Evolutionary conservation across 2,888 invertebrate species (phyloP), one percentile per base, ranked within the genome.

Genomic region (Archaeoteleia sp.): DNA sequence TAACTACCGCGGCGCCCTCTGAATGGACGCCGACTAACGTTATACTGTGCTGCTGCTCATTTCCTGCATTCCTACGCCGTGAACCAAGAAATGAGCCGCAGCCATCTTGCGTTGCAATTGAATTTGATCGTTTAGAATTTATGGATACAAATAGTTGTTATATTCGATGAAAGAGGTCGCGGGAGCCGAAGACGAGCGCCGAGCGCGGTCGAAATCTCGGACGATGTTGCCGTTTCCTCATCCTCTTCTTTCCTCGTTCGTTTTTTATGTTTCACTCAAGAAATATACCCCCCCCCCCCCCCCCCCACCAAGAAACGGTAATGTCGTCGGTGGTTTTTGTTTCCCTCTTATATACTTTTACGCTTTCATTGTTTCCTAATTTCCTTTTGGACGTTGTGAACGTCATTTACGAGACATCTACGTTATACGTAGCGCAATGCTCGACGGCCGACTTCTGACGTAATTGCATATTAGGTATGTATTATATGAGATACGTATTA

Each of bases 81-180:
- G 54, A 29, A 30, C 62, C 66, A 73, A 78, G 79, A 80, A 82
- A 78, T 80, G 80, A 74, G 82, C 78, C 65, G 78, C 81, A 79
- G 78, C 74, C 72, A 78, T 71, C 77, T 82, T 82, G 80, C 81
- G 82, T 84, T 84, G 78, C 78, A 82, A 84, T 85, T 85, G 84
- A 84, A 85, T 85, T 85, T 85, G 84, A 84, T 84, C 80, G 84
- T 85, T 85, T 82, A 85, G 84, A 84, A 82, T 85, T 85, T 85
- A 85, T 85, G 81, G 80, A 82, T 81, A 82, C 72, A 75, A 76
- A 82, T 80, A 82, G 78, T 81, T 81, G 80, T 82, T 82, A 81
- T 80, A 82, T 82, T 82, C 82, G 80, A 83, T 81, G 79, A 80
- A 80, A 54, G 54, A 66, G 58, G 77, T 80, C 82, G 82, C 77